Percentiles rank a stretch among this genome's conserved stretches.
Conservation (phyloP, 2,797 vertebrate genomes). For the Thamnophis elegans region DNA sequence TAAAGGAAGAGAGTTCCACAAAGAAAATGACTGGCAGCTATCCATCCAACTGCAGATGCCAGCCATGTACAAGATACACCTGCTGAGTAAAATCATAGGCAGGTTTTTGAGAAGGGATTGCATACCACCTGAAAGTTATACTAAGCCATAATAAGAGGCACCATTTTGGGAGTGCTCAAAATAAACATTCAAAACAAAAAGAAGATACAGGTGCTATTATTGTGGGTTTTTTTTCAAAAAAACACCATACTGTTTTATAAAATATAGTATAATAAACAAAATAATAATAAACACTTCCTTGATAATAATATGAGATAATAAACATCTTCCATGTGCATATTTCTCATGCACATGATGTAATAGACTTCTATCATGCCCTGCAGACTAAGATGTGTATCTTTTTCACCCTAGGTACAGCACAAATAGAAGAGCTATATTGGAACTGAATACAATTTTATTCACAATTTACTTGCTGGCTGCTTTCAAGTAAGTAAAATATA, state of each 20-base stretch:
- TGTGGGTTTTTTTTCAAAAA: neutral
- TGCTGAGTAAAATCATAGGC: neutral
- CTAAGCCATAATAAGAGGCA: neutral
- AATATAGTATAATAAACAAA: neutral
- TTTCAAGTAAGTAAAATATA: neutral
- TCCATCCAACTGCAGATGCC: neutral
- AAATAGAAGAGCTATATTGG: neutral
- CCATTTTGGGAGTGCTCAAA: neutral
- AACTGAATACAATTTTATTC: slow-evolving; percentile 8
- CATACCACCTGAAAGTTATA: neutral
- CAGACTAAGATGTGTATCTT: neutral
- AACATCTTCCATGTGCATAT: neutral
- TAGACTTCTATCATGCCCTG: neutral
- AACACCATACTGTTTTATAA: neutral
- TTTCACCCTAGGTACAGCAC: neutral
- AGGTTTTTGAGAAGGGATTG: neutral
- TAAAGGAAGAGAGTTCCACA: neutral
- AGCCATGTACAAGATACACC: neutral
- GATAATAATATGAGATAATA: neutral
- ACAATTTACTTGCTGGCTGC: neutral
- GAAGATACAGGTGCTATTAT: neutral
- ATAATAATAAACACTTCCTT: neutral
- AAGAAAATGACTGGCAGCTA: neutral
- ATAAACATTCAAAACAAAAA: neutral
- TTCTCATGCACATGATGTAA: neutral